phyloP scores from a whole-genome alignment of 2,113 vertebrate genomes.

The Varanus komodoensis region DNA sequence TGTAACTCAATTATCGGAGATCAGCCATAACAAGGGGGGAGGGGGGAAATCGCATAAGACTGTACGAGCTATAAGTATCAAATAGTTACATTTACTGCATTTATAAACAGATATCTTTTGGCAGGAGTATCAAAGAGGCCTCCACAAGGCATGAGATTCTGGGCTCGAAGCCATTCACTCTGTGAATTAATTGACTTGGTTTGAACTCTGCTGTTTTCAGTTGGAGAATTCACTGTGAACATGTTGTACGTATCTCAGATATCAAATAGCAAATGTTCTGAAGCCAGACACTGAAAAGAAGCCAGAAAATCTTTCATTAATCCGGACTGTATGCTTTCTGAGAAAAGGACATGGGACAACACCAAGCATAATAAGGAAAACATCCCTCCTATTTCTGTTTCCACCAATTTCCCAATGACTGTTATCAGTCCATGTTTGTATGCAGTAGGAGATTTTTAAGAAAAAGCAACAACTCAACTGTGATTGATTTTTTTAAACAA shows the following conservation, averaged over 20 bases:
- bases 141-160: constrained; percentile 83
- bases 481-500: background rate
- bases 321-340: constrained; percentile 79
- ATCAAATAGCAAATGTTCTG: constrained; percentile 87
- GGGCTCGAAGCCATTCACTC: constrained; percentile 87
- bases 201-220: constrained; percentile 90
- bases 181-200: constrained; percentile 89
- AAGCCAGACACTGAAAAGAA: constrained; percentile 83
- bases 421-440: constrained; percentile 22
- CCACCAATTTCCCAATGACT: constrained; percentile 69
- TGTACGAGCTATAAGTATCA: constrained; percentile 79
- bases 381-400: constrained; percentile 72
- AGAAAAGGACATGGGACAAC: constrained; percentile 81
- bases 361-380: constrained; percentile 78
- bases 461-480: background rate
- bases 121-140: constrained; percentile 83
- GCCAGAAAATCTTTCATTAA: constrained; percentile 83
- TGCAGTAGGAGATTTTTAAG: background rate
- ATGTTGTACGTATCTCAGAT: constrained; percentile 88
- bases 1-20: constrained; percentile 76
- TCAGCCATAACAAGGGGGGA: constrained; percentile 72
- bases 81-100: constrained; percentile 81
- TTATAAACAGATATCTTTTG: constrained; percentile 87
- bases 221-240: constrained; percentile 90
- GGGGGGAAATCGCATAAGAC: constrained; percentile 72